Percentiles rank a stretch among this genome's conserved stretches.
These are phyloP conservation scores for Adelges cooleyi DNA, from an alignment of 1,140 invertebrate species.

Conservation along the genomic window DNA sequence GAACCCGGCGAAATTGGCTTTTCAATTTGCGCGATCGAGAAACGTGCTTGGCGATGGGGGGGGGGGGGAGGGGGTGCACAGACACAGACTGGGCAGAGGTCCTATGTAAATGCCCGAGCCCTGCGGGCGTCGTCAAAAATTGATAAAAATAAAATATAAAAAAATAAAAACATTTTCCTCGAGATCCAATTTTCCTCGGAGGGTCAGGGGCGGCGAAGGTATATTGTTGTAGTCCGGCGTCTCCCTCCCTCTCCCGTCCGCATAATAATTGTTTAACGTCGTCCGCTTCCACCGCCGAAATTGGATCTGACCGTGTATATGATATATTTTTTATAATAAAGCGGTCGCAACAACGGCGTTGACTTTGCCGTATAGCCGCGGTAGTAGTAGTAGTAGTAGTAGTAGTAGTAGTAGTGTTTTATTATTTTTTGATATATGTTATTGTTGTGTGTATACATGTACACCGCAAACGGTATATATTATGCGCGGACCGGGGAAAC, in stretches of 20 bases:
- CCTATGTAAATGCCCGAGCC: slow-evolving; percentile 25
- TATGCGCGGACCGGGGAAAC: slow-evolving; percentile 5
- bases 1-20: slow-evolving; percentile 19
- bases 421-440: slow-evolving; percentile 24
- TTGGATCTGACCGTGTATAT: slow-evolving; percentile 8
- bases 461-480: background rate
- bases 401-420: background rate
- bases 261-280: slow-evolving; percentile 27
- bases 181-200: slow-evolving; percentile 14
- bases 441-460: no score
- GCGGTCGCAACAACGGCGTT: no score
- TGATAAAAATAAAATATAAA: slow-evolving; percentile 21
- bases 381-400: no score
- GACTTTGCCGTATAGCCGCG: no score
- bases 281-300: background rate
- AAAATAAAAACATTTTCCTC: slow-evolving; percentile 14
- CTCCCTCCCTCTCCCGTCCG: background rate
- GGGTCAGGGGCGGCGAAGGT: background rate
- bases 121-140: slow-evolving; percentile 27
- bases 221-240: slow-evolving; percentile 24
- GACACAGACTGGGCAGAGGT: slow-evolving; percentile 7
- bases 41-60: slow-evolving; percentile 9
- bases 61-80: background rate
- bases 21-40: slow-evolving; percentile 26
- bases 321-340: no score